Evolutionary conservation across 2,113 vertebrate species (phyloP).

Genomic region (Canis aureus): DNA sequence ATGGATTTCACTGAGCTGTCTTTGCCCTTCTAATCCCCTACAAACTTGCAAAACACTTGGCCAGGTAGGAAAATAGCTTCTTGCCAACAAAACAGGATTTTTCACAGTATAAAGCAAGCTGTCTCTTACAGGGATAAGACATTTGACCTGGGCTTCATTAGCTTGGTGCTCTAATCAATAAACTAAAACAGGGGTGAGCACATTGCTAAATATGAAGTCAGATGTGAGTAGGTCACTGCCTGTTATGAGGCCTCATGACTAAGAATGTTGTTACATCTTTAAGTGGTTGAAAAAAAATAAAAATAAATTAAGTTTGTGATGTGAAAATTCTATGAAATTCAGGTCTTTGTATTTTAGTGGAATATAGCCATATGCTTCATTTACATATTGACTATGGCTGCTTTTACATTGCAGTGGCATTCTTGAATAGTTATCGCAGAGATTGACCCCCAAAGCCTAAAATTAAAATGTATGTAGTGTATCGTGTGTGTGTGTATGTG

Average conservation of each 20-base stretch:
- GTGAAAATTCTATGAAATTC: not conserved
- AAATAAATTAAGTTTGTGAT: not conserved
- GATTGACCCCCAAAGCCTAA: not conserved
- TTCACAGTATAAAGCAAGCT: not conserved
- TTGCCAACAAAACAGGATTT: not conserved
- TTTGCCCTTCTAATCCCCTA: not conserved
- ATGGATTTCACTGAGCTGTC: not conserved
- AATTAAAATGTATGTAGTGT: not conserved
- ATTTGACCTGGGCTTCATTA: not conserved
- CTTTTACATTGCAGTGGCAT: not conserved
- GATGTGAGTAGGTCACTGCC: not conserved
- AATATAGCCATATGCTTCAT: not conserved
- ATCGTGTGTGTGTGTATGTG: not conserved
- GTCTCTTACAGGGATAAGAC: not conserved
- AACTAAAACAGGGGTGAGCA: not conserved
- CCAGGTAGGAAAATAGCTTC: not conserved
- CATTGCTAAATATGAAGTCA: not conserved
- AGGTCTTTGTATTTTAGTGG: not conserved
- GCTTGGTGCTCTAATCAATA: not conserved
- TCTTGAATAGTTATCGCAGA: not conserved
- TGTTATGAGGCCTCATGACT: not conserved
- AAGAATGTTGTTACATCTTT: not conserved
- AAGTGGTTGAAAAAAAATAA: not conserved
- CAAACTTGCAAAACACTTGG: not conserved
- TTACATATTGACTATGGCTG: not conserved